These are phyloP conservation scores for Petrolisthes manimaculis DNA, from an alignment of 2,888 invertebrate genomes.

Conservation along the genomic window DNA sequence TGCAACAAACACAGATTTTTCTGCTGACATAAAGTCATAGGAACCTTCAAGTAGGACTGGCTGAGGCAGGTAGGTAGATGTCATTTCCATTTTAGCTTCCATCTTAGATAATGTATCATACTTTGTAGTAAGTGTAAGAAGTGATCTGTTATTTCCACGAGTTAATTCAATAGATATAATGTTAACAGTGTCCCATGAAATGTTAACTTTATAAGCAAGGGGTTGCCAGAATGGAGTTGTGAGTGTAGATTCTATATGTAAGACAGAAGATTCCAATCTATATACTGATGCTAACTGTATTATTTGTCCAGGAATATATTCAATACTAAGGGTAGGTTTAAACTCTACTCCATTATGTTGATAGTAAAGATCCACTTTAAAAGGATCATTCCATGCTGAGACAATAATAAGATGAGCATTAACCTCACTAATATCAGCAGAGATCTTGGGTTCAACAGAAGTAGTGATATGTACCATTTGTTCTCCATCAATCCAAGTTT, in stretches of 20 bases:
- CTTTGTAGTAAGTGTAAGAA: conserved; percentile 9
- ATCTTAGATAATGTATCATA: background rate
- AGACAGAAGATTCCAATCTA: background rate
- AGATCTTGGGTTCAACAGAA: conserved; percentile 11
- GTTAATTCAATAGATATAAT: conserved; percentile 18
- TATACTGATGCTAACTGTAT: background rate
- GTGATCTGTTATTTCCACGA: conserved; percentile 24
- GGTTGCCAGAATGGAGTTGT: conserved; percentile 52
- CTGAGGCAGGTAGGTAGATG: conserved; percentile 14
- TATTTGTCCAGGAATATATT: conserved; percentile 21
- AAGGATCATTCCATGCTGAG: conserved; percentile 21
- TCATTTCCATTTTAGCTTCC: conserved; percentile 14
- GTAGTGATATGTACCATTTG: background rate
- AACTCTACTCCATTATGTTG: conserved; percentile 17
- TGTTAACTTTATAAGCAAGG: conserved; percentile 29
- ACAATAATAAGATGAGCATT: background rate
- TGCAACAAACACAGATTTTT: background rate
- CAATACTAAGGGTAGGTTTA: conserved; percentile 13
- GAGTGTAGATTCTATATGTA: conserved; percentile 19
- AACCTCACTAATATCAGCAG: conserved; percentile 6
- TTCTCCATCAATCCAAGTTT: background rate
- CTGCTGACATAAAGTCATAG: conserved; percentile 13
- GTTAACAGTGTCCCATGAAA: conserved; percentile 15
- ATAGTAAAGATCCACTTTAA: conserved; percentile 17
- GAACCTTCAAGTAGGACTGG: conserved; percentile 26